Evolutionary conservation across 2,888 invertebrate genomes (phyloP).

Genomic region (Mimas tiliae): DNA sequence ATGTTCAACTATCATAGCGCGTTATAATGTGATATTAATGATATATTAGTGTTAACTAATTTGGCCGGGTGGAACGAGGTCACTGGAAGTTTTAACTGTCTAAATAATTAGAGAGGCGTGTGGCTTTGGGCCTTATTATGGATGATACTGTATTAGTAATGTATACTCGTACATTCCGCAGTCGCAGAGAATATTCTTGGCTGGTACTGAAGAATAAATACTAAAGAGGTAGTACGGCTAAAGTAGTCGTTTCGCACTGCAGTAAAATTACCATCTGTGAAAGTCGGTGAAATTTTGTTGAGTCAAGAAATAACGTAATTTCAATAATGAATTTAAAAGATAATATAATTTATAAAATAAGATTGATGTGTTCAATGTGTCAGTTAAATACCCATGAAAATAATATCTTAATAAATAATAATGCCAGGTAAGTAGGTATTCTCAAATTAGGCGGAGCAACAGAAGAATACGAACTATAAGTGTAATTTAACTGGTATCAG

Average conservation of each 20-base stretch:
- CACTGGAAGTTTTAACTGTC: conserved; percentile 64
- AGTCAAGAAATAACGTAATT: no score
- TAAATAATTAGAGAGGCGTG: conserved; percentile 68
- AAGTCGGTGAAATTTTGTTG: no score
- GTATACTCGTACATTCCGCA: not conserved
- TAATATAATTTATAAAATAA: no score
- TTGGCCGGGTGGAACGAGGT: conserved; percentile 63
- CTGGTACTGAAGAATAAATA: not conserved
- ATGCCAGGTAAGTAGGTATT: no score
- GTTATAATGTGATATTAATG: conserved; percentile 67
- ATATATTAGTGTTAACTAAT: conserved; percentile 55
- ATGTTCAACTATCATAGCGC: conserved; percentile 20
- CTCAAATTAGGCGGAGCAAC: no score
- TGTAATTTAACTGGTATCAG: no score
- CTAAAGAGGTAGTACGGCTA: not conserved
- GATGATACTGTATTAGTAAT: conserved; percentile 18
- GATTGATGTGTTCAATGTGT: no score
- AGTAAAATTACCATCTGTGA: not conserved
- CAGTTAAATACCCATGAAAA: no score
- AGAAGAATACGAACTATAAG: no score
- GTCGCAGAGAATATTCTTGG: not conserved
- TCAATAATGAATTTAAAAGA: no score
- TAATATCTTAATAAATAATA: no score
- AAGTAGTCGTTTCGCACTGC: not conserved
- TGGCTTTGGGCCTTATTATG: conserved; percentile 25